phyloP scores from a whole-genome alignment of 2,797 vertebrate genomes.

The Podarcis lilfordi region DNA sequence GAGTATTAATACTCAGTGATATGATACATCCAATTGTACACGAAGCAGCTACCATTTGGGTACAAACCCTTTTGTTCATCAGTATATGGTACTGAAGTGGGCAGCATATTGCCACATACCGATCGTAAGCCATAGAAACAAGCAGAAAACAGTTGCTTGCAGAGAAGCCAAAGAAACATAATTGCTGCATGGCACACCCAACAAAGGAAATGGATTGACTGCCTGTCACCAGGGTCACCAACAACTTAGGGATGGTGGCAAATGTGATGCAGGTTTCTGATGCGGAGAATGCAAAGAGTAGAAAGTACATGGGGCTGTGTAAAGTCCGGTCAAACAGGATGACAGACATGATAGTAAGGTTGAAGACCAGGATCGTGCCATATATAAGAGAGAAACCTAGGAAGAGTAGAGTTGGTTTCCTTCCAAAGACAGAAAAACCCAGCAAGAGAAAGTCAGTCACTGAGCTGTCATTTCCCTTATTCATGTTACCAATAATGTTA shows the following conservation, averaged over 20 bases:
- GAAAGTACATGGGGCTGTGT: constrained; percentile 27
- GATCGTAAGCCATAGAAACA: constrained; percentile 52
- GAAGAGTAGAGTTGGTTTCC: constrained; percentile 3
- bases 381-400: not conserved
- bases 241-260: not conserved
- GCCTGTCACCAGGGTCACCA: not conserved
- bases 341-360: not conserved
- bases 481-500: not conserved
- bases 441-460: constrained; percentile 49
- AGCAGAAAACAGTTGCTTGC: constrained; percentile 56
- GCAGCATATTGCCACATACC: constrained; percentile 41
- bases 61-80: constrained; percentile 33
- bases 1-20: not conserved
- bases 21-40: not conserved
- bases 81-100: constrained; percentile 38
- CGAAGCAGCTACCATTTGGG: constrained; percentile 22
- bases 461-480: not conserved
- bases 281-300: constrained; percentile 13
- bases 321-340: constrained; percentile 6
- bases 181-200: constrained; percentile 47
- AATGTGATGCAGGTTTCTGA: constrained; percentile 19
- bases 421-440: constrained; percentile 51
- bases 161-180: constrained; percentile 54
- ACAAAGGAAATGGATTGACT: constrained; percentile 33
- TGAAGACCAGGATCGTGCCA: not conserved